Evolutionary conservation across 2,888 invertebrate species (phyloP), one percentile per base, ranked within the genome.

Genomic region (Selenia dentaria): DNA sequence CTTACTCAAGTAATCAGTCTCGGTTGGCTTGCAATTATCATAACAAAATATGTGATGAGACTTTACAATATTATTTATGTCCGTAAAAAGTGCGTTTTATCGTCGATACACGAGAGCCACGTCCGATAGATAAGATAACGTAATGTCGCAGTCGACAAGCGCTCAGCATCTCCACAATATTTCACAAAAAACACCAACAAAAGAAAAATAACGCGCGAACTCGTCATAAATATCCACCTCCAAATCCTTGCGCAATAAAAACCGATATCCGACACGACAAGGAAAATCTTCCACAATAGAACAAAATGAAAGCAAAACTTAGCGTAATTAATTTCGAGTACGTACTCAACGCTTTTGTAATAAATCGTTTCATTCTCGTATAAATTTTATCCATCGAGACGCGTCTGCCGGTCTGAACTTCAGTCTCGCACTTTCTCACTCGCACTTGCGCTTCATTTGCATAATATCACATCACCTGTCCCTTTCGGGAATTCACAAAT

Each of bases 281-380:
- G 75, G 70, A 69, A 70, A 79, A 78, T 71, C 76, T 68, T 59
- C 68, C 70, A 76, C 79, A 79, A 79, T 71, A 71, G 70, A 62
- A 75, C 76, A 74, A 77, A 83, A 79, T 77, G 82, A 78, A 81
- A 82, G 81, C 81, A 80, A 82, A 81, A 82, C 83, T 83, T 83
- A 72, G 65, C 64, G 75, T 78, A 80, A 90, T 90, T 90, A 90
- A 90, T 89, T 88, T 86, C 77, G 69, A 87, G 87, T 83, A 84
- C 82, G 82, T 80, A 82, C 85, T 89, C 90, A 83, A 85, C 87
- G 90, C 86, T 87, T 86, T 83, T 81, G 88, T 88, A 85, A 90
- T 90, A 90, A 90, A 89, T 90, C 89, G 87, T 86, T 87, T 86
- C 83, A 87, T 87, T 86, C 82, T 75, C 72, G 76, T 78, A 84